phyloP scores from a whole-genome alignment of 30 jellyfish, hydroid and myxozoan genomes.

The Chironex yamaguchii region DNA sequence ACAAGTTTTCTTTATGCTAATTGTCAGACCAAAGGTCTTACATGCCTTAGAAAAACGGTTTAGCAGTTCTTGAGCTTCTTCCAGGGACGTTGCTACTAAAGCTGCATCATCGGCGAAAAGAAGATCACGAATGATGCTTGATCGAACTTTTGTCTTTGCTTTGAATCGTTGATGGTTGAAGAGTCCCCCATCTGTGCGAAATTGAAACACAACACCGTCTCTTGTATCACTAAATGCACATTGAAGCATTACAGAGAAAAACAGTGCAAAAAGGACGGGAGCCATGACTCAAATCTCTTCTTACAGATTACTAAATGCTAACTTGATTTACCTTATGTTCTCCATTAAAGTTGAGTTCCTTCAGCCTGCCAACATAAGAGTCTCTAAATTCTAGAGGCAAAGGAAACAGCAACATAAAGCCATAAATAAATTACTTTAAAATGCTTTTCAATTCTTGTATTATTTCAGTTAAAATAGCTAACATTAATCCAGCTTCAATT shows the following conservation, averaged over 20 bases:
- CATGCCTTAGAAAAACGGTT: background rate
- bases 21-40: background rate
- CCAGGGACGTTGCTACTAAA: background rate
- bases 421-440: no score
- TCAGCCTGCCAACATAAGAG: no score
- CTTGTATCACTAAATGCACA: background rate
- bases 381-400: no score
- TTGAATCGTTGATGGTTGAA: background rate
- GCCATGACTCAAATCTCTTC: no score
- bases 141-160: background rate
- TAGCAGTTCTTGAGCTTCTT: background rate
- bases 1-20: background rate
- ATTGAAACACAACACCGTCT: background rate
- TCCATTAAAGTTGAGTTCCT: no score
- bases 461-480: no score
- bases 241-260: background rate
- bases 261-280: background rate
- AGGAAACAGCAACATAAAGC: no score
- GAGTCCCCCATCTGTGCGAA: background rate
- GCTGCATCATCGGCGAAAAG: background rate
- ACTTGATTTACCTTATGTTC: no score
- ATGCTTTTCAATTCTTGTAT: no score
- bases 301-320: no score
- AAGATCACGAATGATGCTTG: background rate
- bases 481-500: no score